Conservation (phyloP, 2,113 vertebrate species). For the Tonatia bakeri region DNA sequence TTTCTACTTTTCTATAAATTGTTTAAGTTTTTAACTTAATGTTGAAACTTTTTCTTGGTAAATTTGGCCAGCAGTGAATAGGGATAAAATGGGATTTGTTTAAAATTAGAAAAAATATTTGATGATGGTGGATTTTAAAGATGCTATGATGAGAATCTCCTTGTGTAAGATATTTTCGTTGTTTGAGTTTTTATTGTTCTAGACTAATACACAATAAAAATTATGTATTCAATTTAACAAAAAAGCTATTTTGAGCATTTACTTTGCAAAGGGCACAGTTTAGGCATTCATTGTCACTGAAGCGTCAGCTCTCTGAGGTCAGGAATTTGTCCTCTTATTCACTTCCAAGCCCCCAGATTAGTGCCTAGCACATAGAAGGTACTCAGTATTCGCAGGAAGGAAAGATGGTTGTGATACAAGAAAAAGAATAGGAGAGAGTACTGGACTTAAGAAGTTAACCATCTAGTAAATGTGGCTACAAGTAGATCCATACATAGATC, state of each 20-base stretch:
- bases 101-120: not conserved
- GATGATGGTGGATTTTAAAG: not conserved
- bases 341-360: not conserved
- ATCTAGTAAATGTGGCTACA: not conserved
- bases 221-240: not conserved
- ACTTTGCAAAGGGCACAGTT: not conserved
- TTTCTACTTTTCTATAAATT: not conserved
- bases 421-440: not conserved
- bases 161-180: not conserved
- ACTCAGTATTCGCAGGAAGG: not conserved
- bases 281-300: not conserved
- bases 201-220: not conserved
- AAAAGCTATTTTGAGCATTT: not conserved
- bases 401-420: too few species aligned
- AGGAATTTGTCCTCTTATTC: not conserved
- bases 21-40: not conserved
- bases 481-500: too few species aligned
- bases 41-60: not conserved
- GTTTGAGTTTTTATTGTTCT: not conserved
- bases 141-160: not conserved
- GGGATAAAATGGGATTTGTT: not conserved
- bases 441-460: not conserved
- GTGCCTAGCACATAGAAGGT: not conserved
- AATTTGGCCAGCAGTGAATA: not conserved
- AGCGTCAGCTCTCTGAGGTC: not conserved